Conservation (phyloP, 2,113 vertebrate species). For the Conger conger region DNA sequence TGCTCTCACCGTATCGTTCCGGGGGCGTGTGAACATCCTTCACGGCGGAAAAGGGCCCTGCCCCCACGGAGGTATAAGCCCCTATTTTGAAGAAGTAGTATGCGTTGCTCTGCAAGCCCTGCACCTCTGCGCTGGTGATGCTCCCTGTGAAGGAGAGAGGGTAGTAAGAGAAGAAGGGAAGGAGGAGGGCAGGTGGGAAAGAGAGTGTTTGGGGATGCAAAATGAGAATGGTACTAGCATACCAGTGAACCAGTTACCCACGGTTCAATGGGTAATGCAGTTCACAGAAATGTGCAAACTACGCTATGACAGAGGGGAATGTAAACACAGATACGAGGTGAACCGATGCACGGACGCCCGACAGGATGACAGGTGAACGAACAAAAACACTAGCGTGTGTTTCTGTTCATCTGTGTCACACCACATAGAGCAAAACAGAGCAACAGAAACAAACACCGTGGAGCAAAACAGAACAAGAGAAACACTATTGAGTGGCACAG, state of each 20-base stretch:
- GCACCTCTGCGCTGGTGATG: slow-evolving; percentile 83
- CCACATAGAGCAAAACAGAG: no score
- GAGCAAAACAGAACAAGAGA: no score
- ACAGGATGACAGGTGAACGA: background rate
- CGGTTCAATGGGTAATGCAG: no score
- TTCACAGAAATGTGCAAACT: no score
- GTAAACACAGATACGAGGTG: no score
- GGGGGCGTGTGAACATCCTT: slow-evolving; percentile 84
- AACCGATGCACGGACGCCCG: no score
- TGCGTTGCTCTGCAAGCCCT: slow-evolving; percentile 80
- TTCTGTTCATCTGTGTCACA: no score
- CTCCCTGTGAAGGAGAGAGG: slow-evolving; percentile 70
- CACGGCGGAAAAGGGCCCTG: slow-evolving; percentile 84
- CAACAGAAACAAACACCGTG: no score
- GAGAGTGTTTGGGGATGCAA: background rate
- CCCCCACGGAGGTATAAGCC: slow-evolving; percentile 85
- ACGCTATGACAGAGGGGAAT: no score
- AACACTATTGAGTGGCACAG: background rate
- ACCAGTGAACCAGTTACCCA: no score
- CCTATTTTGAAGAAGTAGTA: slow-evolving; percentile 94
- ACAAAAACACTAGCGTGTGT: no score
- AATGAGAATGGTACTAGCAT: no score
- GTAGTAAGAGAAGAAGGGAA: slow-evolving; percentile 17
- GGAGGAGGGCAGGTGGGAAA: background rate
- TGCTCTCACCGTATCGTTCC: slow-evolving; percentile 67